A percentile compares a stretch with the other conserved stretches of the same genome.
Conservation (phyloP, 2,888 invertebrate genomes). For the Lochmaea crataegi region DNA sequence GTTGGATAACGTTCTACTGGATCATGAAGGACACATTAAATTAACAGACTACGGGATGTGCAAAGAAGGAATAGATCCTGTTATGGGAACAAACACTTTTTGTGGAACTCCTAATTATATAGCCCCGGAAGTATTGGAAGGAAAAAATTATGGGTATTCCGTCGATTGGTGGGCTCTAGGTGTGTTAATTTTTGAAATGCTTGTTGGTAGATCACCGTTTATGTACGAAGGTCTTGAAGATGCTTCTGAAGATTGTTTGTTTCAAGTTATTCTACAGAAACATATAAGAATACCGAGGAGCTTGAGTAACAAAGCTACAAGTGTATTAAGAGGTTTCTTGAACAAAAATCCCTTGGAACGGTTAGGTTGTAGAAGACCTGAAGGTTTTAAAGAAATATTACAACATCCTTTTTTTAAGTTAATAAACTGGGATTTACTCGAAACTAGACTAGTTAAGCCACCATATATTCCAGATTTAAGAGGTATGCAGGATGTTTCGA, state of each 20-base stretch:
- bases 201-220: slow-evolving; percentile 98
- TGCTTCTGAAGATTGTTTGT: slow-evolving; percentile 98
- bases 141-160: slow-evolving; percentile 90
- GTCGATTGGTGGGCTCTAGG: slow-evolving; percentile 99
- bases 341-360: slow-evolving; percentile 97
- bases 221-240: slow-evolving; percentile 97
- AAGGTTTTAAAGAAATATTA: slow-evolving; percentile 93
- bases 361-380: slow-evolving; percentile 91
- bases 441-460: slow-evolving; percentile 96
- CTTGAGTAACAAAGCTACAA: slow-evolving; percentile 95
- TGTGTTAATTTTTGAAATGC: slow-evolving; percentile 97
- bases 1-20: slow-evolving; percentile 95
- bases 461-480: slow-evolving; percentile 97
- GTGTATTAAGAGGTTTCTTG: slow-evolving; percentile 97
- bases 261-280: slow-evolving; percentile 97
- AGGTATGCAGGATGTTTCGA: slow-evolving; percentile 96
- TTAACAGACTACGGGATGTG: slow-evolving; percentile 99
- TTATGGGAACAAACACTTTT: slow-evolving; percentile 97
- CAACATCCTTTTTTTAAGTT: slow-evolving; percentile 97
- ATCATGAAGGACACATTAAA: slow-evolving; percentile 99
- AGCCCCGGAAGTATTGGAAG: slow-evolving; percentile 96
- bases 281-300: slow-evolving; percentile 98
- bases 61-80: slow-evolving; percentile 94
- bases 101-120: slow-evolving; percentile 99
- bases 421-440: slow-evolving; percentile 98